Base-by-base conservation (phyloP, 2,113 vertebrate species). In the Sinocyclocheilus maitianheensis region DNA sequence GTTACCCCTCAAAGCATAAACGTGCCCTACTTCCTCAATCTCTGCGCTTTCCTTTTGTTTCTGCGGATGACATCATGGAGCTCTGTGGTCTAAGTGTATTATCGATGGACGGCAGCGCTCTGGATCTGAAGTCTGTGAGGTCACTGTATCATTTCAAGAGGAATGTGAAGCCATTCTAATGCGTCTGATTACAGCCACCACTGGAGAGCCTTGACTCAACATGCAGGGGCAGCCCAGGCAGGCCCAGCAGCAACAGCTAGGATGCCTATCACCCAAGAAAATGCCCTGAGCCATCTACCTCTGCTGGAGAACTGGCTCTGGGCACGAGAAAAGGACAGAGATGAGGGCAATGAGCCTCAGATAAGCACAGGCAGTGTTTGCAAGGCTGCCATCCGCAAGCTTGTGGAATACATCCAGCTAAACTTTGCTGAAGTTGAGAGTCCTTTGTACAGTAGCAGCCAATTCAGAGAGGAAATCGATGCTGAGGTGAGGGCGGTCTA, bases 231-330 rank as follows among this genome's bases (percentile, higher is more conserved):
- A 88, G 84, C 91, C 48, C 53, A 63, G 12, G 83, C 85, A 80
- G 87, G 86, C 86, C 84, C 89, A 87, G 40, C 77, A 84, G 30
- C 87, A 86, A 67, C 65, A 89, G 90, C 91, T 85, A 95, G 92
- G 76, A 99, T 99, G 98, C 97, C 97, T 89, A 97, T 99, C 93
- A 98, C 97, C 9, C 96, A 97, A 92, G 97, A 99, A 94, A 99
- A 99, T 88, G 97, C 97, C 0, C 86, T 91, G 90, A 92, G 95
- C 88, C 97, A 97, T 92, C 96, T 98, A 65, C 88, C 95, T 77
- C 95, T 99, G 90, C 95, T 99, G 88, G 96, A 95, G 92, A 95
- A 93, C 87, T 99, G 97, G 97, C 95, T 97, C 55, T 90, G 93
- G 89, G 88, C 87, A 84, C 92, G 90, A 75, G 83, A 90, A 46